These are phyloP conservation scores for Heliconius ismenius DNA, from an alignment of 2,888 invertebrate species.

Conservation along the genomic window DNA sequence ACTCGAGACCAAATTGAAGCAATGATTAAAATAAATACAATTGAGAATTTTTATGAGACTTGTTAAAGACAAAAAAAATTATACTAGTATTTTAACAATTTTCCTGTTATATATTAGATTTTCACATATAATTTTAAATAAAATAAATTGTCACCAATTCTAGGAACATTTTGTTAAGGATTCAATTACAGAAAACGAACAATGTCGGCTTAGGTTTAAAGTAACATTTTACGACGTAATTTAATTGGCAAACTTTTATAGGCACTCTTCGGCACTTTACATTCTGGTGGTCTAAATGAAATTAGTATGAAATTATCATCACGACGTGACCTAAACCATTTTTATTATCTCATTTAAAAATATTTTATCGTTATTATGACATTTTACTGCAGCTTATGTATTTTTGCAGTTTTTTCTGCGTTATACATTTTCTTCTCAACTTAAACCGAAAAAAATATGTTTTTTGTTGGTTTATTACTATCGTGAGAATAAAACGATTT, in stretches of 20 bases:
- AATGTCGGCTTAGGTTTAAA: slow-evolving; percentile 72
- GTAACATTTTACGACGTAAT: slow-evolving; percentile 66
- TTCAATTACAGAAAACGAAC: slow-evolving; percentile 65
- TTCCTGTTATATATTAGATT: neutral
- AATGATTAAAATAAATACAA: neutral
- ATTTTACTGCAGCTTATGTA: neutral
- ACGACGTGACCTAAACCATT: slow-evolving; percentile 14
- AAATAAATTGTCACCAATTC: slow-evolving; percentile 23
- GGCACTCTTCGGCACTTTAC: slow-evolving; percentile 55
- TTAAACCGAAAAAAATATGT: neutral
- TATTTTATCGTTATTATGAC: neutral
- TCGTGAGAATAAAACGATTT: slow-evolving; percentile 18
- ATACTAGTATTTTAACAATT: neutral
- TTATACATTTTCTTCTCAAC: neutral
- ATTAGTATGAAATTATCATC: slow-evolving; percentile 52
- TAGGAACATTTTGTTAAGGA: slow-evolving; percentile 50
- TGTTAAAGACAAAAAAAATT: neutral
- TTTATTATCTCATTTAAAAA: slow-evolving; percentile 10
- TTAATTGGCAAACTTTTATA: slow-evolving; percentile 66
- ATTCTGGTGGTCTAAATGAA: slow-evolving; percentile 66
- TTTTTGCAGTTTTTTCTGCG: neutral
- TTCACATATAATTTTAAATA: neutral
- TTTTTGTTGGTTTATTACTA: neutral
- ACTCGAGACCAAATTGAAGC: too few relatives aligned
- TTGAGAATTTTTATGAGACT: neutral